phyloP scores from a whole-genome alignment of 2,888 invertebrate genomes.

The Coenonympha arcania region DNA sequence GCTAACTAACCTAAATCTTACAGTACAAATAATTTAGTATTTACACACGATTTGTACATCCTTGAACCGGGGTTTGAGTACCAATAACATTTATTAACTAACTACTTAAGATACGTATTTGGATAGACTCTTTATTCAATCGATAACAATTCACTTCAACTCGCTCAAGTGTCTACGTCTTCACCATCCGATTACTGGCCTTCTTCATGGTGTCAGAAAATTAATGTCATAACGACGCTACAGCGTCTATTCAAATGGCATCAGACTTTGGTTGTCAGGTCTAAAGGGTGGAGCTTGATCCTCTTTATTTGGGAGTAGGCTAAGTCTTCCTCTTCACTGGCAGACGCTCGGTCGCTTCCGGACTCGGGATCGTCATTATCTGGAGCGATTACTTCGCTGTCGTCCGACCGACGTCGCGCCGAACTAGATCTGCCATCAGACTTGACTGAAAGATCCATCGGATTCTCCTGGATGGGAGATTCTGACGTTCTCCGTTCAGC shows the following conservation, averaged over 20 bases:
- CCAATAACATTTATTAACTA: constrained; percentile 54
- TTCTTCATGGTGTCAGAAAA: constrained; percentile 36
- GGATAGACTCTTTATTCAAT: constrained; percentile 71
- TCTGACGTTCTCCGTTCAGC: constrained; percentile 66
- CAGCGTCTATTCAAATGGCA: constrained; percentile 35
- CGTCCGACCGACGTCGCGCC: constrained; percentile 63
- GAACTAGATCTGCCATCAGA: constrained; percentile 75
- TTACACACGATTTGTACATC: constrained; percentile 68
- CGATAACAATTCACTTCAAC: constrained; percentile 64
- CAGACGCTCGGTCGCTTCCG: constrained; percentile 59
- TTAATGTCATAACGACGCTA: constrained; percentile 34
- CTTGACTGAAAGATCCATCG: constrained; percentile 86
- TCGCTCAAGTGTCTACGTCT: constrained; percentile 39
- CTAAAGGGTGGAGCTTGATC: constrained; percentile 75
- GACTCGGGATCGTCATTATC: constrained; percentile 65
- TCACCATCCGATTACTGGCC: constrained; percentile 72
- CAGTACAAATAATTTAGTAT: constrained; percentile 62
- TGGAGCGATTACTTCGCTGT: constrained; percentile 65
- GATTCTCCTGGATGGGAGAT: constrained; percentile 80
- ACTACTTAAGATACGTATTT: constrained; percentile 70
- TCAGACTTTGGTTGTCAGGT: constrained; percentile 82
- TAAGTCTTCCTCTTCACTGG: constrained; percentile 69
- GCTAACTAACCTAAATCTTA: constrained; percentile 51
- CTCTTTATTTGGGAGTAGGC: constrained; percentile 75
- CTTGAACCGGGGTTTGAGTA: constrained; percentile 50